Conservation (phyloP, 1,140 invertebrate genomes). For the Cherax quadricarinatus region DNA sequence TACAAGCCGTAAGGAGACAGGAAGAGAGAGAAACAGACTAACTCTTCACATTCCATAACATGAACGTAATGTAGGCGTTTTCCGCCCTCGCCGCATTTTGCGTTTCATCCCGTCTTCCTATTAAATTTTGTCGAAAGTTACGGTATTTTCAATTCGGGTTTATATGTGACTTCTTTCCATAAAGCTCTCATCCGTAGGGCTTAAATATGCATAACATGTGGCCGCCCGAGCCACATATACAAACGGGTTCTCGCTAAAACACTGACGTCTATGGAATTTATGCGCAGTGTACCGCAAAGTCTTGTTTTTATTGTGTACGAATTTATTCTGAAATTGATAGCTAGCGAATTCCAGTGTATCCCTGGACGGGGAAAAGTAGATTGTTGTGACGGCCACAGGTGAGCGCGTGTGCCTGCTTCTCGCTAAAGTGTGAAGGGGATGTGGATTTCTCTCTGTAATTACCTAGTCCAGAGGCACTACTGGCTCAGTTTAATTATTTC, state of each 20-base stretch:
- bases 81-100: background rate
- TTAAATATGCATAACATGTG: constrained; percentile 13
- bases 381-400: background rate
- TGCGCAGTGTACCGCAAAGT: background rate
- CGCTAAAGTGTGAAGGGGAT: too few relatives aligned
- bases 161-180: background rate
- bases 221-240: background rate
- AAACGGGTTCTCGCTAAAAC: background rate
- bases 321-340: constrained; percentile 13
- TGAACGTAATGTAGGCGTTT: background rate
- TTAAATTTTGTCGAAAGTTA: background rate
- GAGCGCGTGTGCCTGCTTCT: background rate
- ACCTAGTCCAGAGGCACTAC: too few relatives aligned
- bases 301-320: constrained; percentile 6
- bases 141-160: background rate
- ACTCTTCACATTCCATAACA: background rate
- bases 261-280: constrained; percentile 18
- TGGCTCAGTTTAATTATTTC: too few relatives aligned
- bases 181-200: background rate
- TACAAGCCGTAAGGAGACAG: too few relatives aligned
- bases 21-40: too few relatives aligned
- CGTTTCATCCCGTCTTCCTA: background rate
- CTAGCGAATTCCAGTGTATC: background rate
- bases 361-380: background rate
- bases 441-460: too few relatives aligned